Base-by-base conservation (phyloP, 2,113 vertebrate genomes). In the Bambusicola thoracicus region DNA sequence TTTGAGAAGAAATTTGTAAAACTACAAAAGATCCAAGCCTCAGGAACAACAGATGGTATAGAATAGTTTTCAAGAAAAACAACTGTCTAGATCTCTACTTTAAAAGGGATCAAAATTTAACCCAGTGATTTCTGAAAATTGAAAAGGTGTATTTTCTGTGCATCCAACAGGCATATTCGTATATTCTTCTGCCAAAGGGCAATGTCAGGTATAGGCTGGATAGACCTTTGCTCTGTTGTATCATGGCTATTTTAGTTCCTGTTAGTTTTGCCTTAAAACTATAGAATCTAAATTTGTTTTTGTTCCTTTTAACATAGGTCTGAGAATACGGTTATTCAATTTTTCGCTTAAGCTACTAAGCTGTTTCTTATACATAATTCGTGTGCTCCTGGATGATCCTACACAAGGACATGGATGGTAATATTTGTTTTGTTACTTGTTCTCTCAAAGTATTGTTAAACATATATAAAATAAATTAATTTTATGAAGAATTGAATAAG, bases 271-370 rank as follows among this genome's bases (percentile, higher is more conserved):
- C 8, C 16, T 53, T 80, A 62, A 51, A 92, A 74, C 61, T 59
- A 13, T 30, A 22, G 22, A 29, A 29, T 6, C 40, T 43, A 24
- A 81, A 66, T 73, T 92, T 77, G n/a, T 59, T 94, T 91, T 63
- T 89, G 20, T 93, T 82, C 69, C 94, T 96, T 89, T 81, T 82
- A 91, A 94, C 97, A 96, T 81, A 98, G 98, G 98, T 97, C 97
- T 98, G 87, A 97, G 98, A 95, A 98, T 98, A 92, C 97, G 98
- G n/a, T 97, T 99, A 85, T 98, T 98, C 97, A 98, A 98, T 97
- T 98, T 98, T 96, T 98, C 98, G 69, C 98, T 99, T 78, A 98
- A 98, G 94, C 95, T 99, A 43, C 95, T 99, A 75, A 98, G 98
- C 96, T 98, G 98, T 91, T 97, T 98, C 70, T 94, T 98, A 38